phyloP scores from a whole-genome alignment of 2,113 vertebrate species.

The human region DNA sequence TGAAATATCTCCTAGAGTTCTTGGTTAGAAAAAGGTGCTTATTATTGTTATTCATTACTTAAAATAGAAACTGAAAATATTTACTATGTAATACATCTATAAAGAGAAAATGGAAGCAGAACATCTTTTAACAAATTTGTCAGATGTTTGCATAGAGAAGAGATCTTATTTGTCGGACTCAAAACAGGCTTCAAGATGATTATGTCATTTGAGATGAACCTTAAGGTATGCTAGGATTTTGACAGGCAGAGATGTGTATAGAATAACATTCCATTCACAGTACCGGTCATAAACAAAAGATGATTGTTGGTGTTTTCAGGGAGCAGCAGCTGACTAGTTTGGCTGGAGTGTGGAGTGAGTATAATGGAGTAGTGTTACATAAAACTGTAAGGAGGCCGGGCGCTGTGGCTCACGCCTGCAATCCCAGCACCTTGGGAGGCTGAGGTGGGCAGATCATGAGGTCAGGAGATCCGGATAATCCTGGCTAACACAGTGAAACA shows the following conservation, averaged over 20 bases:
- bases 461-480: no score
- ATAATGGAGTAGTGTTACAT: background rate
- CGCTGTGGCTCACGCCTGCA: no score
- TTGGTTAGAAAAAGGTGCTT: background rate
- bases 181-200: background rate
- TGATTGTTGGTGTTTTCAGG: background rate
- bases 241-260: background rate
- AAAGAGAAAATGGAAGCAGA: conserved; percentile 22
- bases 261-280: background rate
- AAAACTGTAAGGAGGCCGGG: background rate
- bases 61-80: background rate
- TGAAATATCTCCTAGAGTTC: background rate
- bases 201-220: background rate
- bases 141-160: background rate
- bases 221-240: background rate
- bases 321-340: background rate
- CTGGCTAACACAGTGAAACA: no score
- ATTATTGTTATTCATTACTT: background rate
- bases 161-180: background rate
- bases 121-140: background rate
- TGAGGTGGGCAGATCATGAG: no score
- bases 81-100: background rate
- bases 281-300: background rate
- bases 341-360: background rate
- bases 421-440: no score